These are phyloP conservation scores for Argentina silus DNA, from an alignment of 2,797 vertebrate genomes.

Conservation along the genomic window DNA sequence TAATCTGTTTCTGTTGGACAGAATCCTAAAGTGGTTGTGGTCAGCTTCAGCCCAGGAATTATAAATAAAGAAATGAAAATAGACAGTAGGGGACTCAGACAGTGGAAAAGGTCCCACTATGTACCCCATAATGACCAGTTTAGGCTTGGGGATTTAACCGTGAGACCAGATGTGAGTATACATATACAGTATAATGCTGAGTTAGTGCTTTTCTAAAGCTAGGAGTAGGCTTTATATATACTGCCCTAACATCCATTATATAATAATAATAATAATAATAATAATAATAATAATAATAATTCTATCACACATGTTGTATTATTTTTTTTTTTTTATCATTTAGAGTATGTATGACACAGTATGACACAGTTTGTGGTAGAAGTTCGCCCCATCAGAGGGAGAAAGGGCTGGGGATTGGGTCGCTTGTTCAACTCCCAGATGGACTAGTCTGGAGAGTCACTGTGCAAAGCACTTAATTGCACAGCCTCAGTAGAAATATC, in stretches of 20 bases:
- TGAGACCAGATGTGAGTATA: slow-evolving; percentile 2
- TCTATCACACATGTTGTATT: not conserved
- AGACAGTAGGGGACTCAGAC: slow-evolving; percentile 47
- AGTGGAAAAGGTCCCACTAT: slow-evolving; percentile 49
- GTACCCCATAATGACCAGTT: not conserved
- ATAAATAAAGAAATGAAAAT: slow-evolving; percentile 1
- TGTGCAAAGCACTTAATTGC: not conserved
- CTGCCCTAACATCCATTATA: not conserved
- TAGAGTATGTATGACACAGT: not conserved
- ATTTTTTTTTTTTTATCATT: not conserved
- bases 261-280: no score
- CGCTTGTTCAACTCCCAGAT: not conserved
- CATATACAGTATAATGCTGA: not conserved
- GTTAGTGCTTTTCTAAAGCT: not conserved
- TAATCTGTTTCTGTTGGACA: not conserved
- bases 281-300: not conserved
- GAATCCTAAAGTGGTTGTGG: slow-evolving; percentile 8
- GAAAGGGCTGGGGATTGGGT: not conserved
- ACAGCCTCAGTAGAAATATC: not conserved
- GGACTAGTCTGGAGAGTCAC: not conserved
- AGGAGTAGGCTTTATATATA: not conserved
- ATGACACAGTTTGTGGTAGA: not conserved
- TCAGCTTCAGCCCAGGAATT: slow-evolving; percentile 22
- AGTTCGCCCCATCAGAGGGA: no score
- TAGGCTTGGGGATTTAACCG: slow-evolving; percentile 1